Evolutionary conservation across 2,113 vertebrate species (phyloP).

Genomic region (Cranoglanis bouderius): DNA sequence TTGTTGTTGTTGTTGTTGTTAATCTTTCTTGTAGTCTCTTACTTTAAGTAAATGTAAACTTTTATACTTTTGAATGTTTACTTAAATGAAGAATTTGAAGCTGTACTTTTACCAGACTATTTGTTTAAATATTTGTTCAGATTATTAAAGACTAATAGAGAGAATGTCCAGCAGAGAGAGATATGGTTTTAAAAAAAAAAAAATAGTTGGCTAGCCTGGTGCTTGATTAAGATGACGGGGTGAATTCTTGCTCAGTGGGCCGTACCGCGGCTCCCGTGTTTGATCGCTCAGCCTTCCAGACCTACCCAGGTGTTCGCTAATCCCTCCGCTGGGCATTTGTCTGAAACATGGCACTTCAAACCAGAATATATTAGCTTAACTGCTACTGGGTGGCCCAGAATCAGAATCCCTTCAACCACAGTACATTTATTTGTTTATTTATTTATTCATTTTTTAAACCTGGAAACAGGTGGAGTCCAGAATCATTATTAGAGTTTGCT

Average conservation of each 20-base stretch:
- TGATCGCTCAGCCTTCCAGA: conserved; percentile 55
- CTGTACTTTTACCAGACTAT: too few relatives aligned
- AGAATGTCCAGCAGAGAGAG: background rate
- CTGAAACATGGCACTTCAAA: conserved; percentile 20
- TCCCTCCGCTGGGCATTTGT: conserved; percentile 5
- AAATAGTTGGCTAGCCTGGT: conserved; percentile 53
- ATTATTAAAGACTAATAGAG: background rate
- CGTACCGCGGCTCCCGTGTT: conserved; percentile 46
- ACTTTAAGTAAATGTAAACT: background rate
- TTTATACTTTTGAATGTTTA: background rate
- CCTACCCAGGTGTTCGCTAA: conserved; percentile 47
- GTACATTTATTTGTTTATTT: background rate
- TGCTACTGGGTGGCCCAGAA: conserved; percentile 5
- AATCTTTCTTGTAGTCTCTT: background rate
- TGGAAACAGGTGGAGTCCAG: background rate
- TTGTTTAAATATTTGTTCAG: too few relatives aligned
- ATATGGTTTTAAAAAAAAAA: conserved; percentile 36
- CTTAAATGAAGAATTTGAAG: background rate
- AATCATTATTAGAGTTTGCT: background rate
- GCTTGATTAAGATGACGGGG: conserved; percentile 69
- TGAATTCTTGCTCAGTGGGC: conserved; percentile 68
- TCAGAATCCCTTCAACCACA: background rate
- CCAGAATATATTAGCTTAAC: conserved; percentile 14
- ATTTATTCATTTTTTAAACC: too few relatives aligned
- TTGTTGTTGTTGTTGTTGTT: too few relatives aligned